phyloP scores from a whole-genome alignment of 2,113 vertebrate genomes.

The Lathamus discolor region DNA sequence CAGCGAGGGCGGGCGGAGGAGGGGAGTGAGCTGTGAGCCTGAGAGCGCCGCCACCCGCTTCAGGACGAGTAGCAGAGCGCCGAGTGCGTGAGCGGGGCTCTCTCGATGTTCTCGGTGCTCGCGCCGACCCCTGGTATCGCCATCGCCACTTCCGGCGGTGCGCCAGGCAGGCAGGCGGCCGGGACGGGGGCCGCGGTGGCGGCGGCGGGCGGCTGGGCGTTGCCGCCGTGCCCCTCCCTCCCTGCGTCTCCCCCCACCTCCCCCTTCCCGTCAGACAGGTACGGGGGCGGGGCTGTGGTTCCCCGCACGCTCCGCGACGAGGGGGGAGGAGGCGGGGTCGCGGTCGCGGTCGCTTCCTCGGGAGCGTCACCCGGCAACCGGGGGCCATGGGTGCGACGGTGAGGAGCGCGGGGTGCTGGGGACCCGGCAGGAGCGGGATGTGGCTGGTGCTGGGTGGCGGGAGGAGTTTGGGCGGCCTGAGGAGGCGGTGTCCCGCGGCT shows the following conservation, averaged over 20 bases:
- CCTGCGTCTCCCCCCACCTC: background rate
- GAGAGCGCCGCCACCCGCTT: fast-evolving
- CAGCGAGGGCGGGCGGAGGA: too few species aligned
- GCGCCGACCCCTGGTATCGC: background rate
- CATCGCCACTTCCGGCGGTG: background rate
- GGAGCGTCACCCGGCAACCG: background rate
- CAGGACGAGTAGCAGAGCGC: background rate
- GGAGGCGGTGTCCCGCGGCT: background rate
- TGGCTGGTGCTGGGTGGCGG: background rate
- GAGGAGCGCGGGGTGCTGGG: background rate
- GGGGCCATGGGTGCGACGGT: background rate
- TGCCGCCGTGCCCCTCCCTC: background rate
- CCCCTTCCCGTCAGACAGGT: background rate
- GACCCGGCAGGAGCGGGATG: fast-evolving
- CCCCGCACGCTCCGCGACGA: background rate
- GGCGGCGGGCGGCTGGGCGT: background rate
- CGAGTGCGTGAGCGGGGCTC: background rate
- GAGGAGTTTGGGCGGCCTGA: background rate
- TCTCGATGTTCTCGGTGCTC: background rate
- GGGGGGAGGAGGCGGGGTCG: background rate
- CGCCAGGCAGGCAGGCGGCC: background rate
- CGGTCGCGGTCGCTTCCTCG: background rate
- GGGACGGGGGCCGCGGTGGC: background rate
- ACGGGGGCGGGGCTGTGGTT: background rate
- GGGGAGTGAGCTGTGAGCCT: fast-evolving